Base-by-base conservation (phyloP, 2,797 vertebrate species). In the Australoheros facetus region DNA sequence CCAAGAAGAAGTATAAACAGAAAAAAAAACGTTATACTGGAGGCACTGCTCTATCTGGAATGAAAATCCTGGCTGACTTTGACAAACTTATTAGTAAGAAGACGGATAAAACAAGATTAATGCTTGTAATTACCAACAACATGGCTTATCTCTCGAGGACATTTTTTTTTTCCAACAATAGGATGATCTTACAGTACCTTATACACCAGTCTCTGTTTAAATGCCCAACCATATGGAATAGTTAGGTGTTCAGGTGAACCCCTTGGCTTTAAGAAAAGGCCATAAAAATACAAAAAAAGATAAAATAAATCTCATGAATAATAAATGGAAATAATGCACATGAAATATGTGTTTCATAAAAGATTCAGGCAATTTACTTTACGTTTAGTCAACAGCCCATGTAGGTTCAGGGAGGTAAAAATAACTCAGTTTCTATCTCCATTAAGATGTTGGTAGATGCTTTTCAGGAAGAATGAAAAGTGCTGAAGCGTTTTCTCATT, bases 81-180 rank as follows among this genome's bases (percentile, higher is more conserved):
- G 93, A 94, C 92, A 89, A 94, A 95, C 87, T 90, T 92, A 95
- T 94, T 92, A 94, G 91, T 74, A 88, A 94, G 79, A 89, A 91
- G 93, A 91, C 78, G 58, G 86, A 89, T 89, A 94, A 93, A 89
- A 92, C 82, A 83, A 93, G 91, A 95, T 94, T 93, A 95, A 94
- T 95, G 92, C 92, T 85, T 91, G 85, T 94, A 95, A 94, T 94
- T 94, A 94, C 89, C 81, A 83, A 82, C 87, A 89, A 82, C 76
- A 79, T 80, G 84, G 88, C 87, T 89, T 85, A 93, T 89, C 86
- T 93, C 86, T 86, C 74, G 80, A 91, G 78, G 87, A 93, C 82
- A 89, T 81, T 85, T 59, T 74, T 86, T 91, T 45, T 28, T 80
- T 78, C 66, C 76, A 85, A 88, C 81, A 89, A 85, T 75, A 58